Conservation (phyloP, 1,140 invertebrate genomes). For the Cydia pomonella region DNA sequence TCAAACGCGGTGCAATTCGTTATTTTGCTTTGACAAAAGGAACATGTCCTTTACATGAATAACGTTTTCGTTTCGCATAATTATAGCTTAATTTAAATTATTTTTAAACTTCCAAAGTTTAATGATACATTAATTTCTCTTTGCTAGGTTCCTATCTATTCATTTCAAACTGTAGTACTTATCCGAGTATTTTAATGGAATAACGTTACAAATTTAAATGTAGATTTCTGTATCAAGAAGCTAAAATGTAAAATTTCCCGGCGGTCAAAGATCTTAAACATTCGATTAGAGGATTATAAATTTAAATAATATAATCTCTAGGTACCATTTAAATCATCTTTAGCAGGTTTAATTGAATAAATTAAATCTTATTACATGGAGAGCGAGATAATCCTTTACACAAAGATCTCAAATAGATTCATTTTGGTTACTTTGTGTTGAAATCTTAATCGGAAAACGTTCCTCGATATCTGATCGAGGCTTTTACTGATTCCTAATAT, state of each 20-base stretch:
- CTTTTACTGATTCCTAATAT: neutral
- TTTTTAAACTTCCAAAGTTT: neutral
- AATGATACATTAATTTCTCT: neutral
- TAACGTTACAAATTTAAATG: neutral
- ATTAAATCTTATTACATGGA: neutral
- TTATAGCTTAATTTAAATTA: neutral
- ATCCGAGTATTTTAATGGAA: neutral
- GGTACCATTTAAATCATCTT: slow-evolving; percentile 6
- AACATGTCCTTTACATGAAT: neutral
- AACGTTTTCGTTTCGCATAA: neutral
- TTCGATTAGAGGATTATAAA: neutral
- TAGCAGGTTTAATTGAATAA: slow-evolving; percentile 3
- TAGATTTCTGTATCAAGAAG: neutral
- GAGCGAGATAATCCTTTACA: slow-evolving; percentile 1
- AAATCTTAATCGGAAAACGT: slow-evolving; percentile 9
- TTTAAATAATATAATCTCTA: slow-evolving; percentile 9
- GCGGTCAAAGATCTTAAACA: neutral
- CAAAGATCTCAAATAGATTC: neutral
- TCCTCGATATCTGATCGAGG: neutral
- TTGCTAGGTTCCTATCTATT: neutral
- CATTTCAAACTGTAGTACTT: neutral
- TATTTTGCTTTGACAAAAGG: slow-evolving; percentile 8
- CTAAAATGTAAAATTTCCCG: neutral
- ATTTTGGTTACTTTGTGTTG: slow-evolving; percentile 5
- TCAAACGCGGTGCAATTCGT: neutral